Percentiles rank a stretch among this genome's conserved stretches.
These are phyloP conservation scores for Chaetodon trifascialis DNA, from an alignment of 2,113 vertebrate species.

Conservation along the genomic window DNA sequence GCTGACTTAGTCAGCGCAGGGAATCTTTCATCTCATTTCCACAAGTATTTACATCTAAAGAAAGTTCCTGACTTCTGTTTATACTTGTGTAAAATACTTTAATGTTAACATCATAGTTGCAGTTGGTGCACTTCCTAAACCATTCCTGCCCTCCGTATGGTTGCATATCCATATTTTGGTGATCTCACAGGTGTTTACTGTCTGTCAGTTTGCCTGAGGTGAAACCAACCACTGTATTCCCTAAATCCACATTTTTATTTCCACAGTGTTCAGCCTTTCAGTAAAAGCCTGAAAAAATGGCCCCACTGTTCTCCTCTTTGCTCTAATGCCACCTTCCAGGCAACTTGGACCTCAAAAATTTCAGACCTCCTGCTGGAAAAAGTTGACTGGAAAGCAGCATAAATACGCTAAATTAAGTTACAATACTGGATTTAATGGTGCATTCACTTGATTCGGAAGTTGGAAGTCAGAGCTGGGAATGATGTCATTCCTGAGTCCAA, in stretches of 20 bases:
- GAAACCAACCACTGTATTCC: not conserved
- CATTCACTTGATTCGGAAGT: no score
- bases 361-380: no score
- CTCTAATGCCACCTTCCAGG: no score
- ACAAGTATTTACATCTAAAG: not conserved
- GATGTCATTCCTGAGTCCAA: no score
- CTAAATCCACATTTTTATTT: not conserved
- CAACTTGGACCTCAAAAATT: no score
- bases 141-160: no score
- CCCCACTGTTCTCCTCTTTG: not conserved
- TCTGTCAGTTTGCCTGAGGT: not conserved
- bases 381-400: no score
- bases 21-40: not conserved
- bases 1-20: not conserved
- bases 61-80: not conserved
- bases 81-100: not conserved
- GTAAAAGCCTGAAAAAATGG: not conserved
- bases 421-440: no score
- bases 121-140: no score
- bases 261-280: not conserved
- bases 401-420: no score
- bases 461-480: no score
- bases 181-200: not conserved
- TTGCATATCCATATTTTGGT: not conserved
- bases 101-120: not conserved